Conservation (phyloP, 2,113 vertebrate species). For the Origma solitaria region DNA sequence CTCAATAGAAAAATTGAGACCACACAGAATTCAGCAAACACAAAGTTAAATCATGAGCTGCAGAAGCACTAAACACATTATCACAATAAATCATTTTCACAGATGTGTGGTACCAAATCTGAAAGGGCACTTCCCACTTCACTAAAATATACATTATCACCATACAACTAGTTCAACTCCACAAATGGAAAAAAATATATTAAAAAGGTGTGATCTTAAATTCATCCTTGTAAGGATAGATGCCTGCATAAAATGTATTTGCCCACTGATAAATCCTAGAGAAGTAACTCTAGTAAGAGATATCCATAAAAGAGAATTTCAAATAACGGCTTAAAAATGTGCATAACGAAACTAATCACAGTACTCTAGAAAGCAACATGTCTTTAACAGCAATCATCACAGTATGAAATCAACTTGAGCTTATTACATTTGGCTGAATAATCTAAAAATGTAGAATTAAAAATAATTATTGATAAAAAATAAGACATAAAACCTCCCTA, state of each 20-base stretch:
- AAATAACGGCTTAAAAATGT: not conserved
- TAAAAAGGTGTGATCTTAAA: not conserved
- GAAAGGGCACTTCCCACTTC: not conserved
- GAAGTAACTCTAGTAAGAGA: not conserved
- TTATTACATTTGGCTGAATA: conserved; percentile 43
- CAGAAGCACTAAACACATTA: not conserved
- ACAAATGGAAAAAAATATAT: not conserved
- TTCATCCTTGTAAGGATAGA: not conserved
- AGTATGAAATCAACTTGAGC: conserved; percentile 23
- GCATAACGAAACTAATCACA: not conserved
- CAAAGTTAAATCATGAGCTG: not conserved
- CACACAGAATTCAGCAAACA: not conserved
- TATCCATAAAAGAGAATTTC: not conserved
- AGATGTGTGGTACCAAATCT: not conserved
- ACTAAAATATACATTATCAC: not conserved
- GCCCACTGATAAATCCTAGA: not conserved
- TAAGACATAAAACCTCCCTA: conserved; percentile 56
- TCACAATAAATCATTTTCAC: not conserved
- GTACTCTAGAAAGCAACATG: not conserved
- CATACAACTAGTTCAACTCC: not conserved
- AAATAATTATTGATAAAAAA: conserved; percentile 64
- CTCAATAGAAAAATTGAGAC: not conserved
- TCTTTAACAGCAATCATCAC: conserved; percentile 30
- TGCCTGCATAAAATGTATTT: not conserved
- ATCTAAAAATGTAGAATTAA: conserved; percentile 52